Conservation (phyloP, 2,113 vertebrate genomes). For the Colinus virginianus region DNA sequence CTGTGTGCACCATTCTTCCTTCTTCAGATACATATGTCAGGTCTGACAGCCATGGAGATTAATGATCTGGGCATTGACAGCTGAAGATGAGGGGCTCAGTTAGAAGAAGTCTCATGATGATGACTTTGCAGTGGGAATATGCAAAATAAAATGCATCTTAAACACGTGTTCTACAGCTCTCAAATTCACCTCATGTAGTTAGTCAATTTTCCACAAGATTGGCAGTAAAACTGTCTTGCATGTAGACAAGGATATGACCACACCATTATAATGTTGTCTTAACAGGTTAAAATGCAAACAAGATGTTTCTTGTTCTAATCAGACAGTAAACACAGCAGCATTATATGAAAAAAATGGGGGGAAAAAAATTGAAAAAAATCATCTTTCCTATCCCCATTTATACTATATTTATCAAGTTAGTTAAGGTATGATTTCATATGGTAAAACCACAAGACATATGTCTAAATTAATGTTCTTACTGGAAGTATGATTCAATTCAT, state of each 20-base stretch:
- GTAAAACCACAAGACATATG: not conserved
- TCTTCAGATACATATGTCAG: not conserved
- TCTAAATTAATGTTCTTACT: not conserved
- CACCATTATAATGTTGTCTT: not conserved
- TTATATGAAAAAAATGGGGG: not conserved
- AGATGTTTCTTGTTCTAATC: not conserved
- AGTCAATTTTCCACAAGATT: not conserved
- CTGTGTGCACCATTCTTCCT: not conserved
- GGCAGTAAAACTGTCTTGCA: not conserved
- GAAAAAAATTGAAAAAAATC: not conserved
- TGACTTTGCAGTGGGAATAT: not conserved
- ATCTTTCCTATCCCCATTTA: not conserved
- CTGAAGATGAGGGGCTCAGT: conserved; percentile 39
- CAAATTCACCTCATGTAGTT: not conserved
- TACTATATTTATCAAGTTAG: not conserved
- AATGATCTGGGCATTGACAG: conserved; percentile 46
- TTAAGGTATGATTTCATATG: not conserved
- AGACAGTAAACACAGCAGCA: not conserved
- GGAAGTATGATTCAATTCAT: not conserved
- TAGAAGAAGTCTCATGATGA: not conserved
- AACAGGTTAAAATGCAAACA: not conserved
- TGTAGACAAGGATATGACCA: not conserved
- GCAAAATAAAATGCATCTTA: not conserved
- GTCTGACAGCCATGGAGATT: not conserved
- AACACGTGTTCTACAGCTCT: not conserved